Conservation (phyloP, 2,797 vertebrate genomes). For the Graptemys geographica region DNA sequence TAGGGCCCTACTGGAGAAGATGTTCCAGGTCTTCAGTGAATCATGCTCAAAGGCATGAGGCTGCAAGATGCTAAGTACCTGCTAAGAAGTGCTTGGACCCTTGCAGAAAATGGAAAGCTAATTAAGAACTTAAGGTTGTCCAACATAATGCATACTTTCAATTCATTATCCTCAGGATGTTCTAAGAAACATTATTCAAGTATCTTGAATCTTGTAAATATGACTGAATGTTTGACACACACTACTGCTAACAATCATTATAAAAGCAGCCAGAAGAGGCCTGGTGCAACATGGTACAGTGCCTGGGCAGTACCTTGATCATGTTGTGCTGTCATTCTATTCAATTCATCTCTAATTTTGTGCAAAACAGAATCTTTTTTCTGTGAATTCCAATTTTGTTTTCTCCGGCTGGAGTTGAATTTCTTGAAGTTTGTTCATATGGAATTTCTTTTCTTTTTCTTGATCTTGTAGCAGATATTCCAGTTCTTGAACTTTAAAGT, state of each 20-base stretch:
- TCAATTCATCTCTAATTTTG: slow-evolving; percentile 87
- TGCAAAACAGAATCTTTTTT: slow-evolving; percentile 86
- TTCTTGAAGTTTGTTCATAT: slow-evolving; percentile 86
- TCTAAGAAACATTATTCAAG: not conserved
- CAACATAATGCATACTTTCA: not conserved
- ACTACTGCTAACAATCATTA: not conserved
- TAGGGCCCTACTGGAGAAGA: not conserved
- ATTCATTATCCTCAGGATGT: not conserved
- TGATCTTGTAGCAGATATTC: slow-evolving; percentile 84
- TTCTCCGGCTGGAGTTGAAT: slow-evolving; percentile 86
- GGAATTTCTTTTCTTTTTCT: slow-evolving; percentile 85
- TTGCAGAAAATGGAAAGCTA: not conserved
- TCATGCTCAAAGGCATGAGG: not conserved
- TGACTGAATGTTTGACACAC: not conserved
- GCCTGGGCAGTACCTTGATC: slow-evolving; percentile 88
- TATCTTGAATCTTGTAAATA: not conserved
- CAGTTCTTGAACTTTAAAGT: slow-evolving; percentile 80
- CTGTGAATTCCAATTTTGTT: slow-evolving; percentile 83
- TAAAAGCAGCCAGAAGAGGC: not conserved
- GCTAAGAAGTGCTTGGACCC: not conserved
- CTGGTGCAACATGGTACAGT: not conserved
- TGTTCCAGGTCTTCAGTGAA: not conserved
- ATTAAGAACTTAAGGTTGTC: not conserved
- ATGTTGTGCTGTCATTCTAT: slow-evolving; percentile 80
- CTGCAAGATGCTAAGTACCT: not conserved